A percentile compares a stretch with the other conserved stretches of the same genome.
These are phyloP conservation scores for Sarcophaga caerulescens DNA, from an alignment of 2,888 invertebrate species.

Conservation along the genomic window DNA sequence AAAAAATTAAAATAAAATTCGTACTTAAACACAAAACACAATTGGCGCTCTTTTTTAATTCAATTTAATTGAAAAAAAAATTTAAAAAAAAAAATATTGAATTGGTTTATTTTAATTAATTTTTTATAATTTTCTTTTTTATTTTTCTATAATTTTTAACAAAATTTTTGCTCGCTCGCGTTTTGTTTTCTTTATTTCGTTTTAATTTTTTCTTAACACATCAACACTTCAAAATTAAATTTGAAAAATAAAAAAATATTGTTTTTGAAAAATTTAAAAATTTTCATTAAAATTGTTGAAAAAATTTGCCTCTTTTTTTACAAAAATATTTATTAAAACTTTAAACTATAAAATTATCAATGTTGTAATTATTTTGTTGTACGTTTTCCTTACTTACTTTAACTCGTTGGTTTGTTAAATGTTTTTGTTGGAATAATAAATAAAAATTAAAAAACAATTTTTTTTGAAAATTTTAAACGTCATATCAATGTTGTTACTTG, in stretches of 20 bases:
- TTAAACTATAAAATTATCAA: slow-evolving; percentile 73
- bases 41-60: slow-evolving; percentile 64
- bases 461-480: slow-evolving; percentile 63
- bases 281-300: slow-evolving; percentile 30
- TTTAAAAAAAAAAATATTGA: slow-evolving; percentile 47
- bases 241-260: slow-evolving; percentile 8
- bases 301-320: slow-evolving; percentile 42
- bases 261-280: neutral
- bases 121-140: slow-evolving; percentile 6
- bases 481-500: slow-evolving; percentile 65
- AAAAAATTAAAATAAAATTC: slow-evolving; percentile 49
- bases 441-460: neutral
- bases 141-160: slow-evolving; percentile 38
- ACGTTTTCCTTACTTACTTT: slow-evolving; percentile 75
- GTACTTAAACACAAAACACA: slow-evolving; percentile 66
- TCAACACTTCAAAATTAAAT: slow-evolving; percentile 26
- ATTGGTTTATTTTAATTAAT: slow-evolving; percentile 45
- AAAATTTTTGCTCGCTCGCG: slow-evolving; percentile 69
- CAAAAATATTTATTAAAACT: slow-evolving; percentile 44
- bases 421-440: slow-evolving; percentile 53
- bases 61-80: slow-evolving; percentile 37
- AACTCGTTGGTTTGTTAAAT: slow-evolving; percentile 68
- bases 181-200: slow-evolving; percentile 29
- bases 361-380: slow-evolving; percentile 77
- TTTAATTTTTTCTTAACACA: slow-evolving; percentile 24